Evolutionary conservation across 2,113 vertebrate species (phyloP).

Genomic region (Gorilla gorilla): DNA sequence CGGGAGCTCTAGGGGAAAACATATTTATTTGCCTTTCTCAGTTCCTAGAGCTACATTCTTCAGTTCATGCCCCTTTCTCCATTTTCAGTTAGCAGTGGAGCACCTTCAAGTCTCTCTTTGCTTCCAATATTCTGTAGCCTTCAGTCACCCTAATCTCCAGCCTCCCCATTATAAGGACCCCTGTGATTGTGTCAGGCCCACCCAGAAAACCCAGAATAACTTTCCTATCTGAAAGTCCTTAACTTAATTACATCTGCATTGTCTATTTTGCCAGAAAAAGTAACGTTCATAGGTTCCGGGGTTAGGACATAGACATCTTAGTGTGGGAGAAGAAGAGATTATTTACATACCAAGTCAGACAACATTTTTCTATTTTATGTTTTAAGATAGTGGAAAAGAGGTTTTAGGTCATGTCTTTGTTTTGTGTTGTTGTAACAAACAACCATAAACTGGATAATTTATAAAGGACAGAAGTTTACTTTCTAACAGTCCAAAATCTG

Average conservation of each 20-base stretch:
- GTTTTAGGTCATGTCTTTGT: background rate
- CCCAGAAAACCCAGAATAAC: background rate
- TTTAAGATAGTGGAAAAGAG: background rate
- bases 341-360: background rate
- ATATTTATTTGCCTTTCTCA: background rate
- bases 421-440: background rate
- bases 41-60: background rate
- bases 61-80: background rate
- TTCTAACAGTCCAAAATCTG: background rate
- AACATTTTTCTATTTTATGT: background rate
- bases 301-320: background rate
- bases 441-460: background rate
- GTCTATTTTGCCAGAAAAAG: background rate
- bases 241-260: background rate
- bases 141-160: background rate
- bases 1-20: background rate
- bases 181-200: background rate
- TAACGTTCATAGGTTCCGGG: background rate
- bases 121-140: background rate
- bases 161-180: background rate
- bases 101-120: background rate
- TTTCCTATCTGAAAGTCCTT: background rate
- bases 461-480: background rate
- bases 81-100: background rate
- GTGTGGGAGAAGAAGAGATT: background rate